Evolutionary conservation across 2,888 invertebrate genomes (phyloP), one percentile per base, ranked within the genome.

Genomic region (Pachliopta kotzebuea): DNA sequence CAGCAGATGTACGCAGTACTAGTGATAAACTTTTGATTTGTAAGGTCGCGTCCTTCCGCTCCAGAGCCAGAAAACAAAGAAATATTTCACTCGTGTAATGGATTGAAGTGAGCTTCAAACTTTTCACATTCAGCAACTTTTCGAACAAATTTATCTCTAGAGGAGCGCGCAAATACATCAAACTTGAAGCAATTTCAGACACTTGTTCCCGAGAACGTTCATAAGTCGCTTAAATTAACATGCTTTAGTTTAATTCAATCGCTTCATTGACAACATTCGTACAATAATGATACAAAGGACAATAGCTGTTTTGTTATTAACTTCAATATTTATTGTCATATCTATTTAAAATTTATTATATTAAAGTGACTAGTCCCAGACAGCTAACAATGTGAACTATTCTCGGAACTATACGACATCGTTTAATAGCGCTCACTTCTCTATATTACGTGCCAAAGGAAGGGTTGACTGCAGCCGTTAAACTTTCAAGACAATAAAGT

Each of bases 41-140:
- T 84, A 83, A 83, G 83, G 85, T 84, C 77, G 74, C 72, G 72
- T 73, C 79, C 72, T 71, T 75, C 78, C 79, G 72, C 78, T 76
- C 77, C 77, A 77, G 76, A 86, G 83, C 77, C 85, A 82, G 86
- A 88, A 90, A 90, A 90, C 90, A 91, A 90, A 90, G 88, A 90
- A 90, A 90, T 90, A 91, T 91, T 89, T 91, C 87, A 90, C 85
- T 87, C 85, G 85, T 85, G 88, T 90, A 90, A 91, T 91, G 89
- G 90, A 91, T 90, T 90, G 91, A 89, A 91, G 90, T 89, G 85
- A 87, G 87, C 87, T 88, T 82, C 83, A 86, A 91, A 91, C 85
- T 90, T 91, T 91, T 88, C 88, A 85, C 90, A 90, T 90, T 90
- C 88, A 86, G 81, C 83, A 86, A 90, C 85, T 90, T 90, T 86